A percentile compares a stretch with the other conserved stretches of the same genome.
These are phyloP conservation scores for Rhamnusium bicolor DNA, from an alignment of 2,888 invertebrate species.

Conservation along the genomic window DNA sequence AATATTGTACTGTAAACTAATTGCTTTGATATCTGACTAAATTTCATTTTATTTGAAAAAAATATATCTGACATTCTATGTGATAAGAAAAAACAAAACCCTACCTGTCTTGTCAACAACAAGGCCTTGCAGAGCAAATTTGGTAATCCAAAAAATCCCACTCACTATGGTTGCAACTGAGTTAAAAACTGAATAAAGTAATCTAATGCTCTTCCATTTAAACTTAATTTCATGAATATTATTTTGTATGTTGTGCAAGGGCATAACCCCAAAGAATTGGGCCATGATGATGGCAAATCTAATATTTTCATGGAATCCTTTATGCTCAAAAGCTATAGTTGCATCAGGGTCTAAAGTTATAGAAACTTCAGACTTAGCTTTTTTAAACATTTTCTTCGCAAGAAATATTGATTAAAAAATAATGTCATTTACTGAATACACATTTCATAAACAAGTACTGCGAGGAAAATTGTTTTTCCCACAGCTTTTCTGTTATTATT, in stretches of 20 bases:
- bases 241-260: constrained; percentile 55
- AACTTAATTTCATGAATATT: constrained; percentile 56
- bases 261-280: constrained; percentile 65
- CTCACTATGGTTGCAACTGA: constrained; percentile 55
- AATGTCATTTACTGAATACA: constrained; percentile 18
- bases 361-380: constrained; percentile 51
- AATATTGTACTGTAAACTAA: too few relatives aligned
- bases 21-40: too few relatives aligned
- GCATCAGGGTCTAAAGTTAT: constrained; percentile 46
- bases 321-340: constrained; percentile 30
- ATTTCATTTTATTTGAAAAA: too few relatives aligned
- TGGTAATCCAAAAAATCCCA: constrained; percentile 57
- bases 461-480: constrained; percentile 26
- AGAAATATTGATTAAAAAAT: background rate
- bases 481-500: constrained; percentile 21
- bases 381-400: constrained; percentile 47
- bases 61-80: too few relatives aligned
- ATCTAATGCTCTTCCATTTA: constrained; percentile 58
- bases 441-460: constrained; percentile 22
- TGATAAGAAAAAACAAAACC: background rate
- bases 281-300: constrained; percentile 59
- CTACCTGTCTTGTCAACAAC: constrained; percentile 62
- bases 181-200: constrained; percentile 57
- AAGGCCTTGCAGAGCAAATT: constrained; percentile 60
- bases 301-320: constrained; percentile 58